Evolutionary conservation across 2,888 invertebrate species (phyloP).

Genomic region (Agrilus cyanescens): DNA sequence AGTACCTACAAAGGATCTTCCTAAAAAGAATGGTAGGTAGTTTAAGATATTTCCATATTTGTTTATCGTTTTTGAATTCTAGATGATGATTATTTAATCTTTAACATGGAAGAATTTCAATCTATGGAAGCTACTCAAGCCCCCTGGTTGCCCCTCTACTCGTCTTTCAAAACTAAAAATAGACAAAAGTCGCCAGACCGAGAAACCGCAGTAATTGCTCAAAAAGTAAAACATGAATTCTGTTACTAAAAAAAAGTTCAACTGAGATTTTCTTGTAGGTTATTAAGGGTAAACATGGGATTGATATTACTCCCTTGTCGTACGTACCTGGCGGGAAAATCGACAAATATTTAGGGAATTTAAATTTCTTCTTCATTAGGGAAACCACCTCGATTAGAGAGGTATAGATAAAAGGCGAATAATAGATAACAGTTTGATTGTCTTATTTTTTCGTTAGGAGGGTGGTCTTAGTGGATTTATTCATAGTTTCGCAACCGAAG

Average conservation of each 20-base stretch:
- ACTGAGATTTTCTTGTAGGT: background rate
- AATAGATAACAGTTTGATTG: background rate
- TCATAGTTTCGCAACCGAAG: conserved; percentile 87
- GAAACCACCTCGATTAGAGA: conserved; percentile 89
- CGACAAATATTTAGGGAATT: conserved; percentile 74
- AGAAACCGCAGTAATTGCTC: conserved; percentile 23
- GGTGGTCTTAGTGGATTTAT: conserved; percentile 92
- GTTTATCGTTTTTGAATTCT: conserved; percentile 12
- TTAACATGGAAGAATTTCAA: conserved; percentile 70
- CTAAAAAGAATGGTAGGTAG: conserved; percentile 30
- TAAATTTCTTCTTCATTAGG: conserved; percentile 89
- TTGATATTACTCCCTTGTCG: conserved; percentile 72
- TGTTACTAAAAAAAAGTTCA: no score
- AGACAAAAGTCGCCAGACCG: conserved; percentile 45
- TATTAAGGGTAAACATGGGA: conserved; percentile 39
- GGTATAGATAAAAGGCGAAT: conserved; percentile 26
- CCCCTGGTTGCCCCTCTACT: conserved; percentile 6
- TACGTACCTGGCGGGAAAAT: conserved; percentile 67
- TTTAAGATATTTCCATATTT: background rate
- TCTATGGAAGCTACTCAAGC: conserved; percentile 35
- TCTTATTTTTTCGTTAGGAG: conserved; percentile 37
- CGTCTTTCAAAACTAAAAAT: conserved; percentile 33
- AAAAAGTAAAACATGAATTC: conserved; percentile 10
- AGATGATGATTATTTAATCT: conserved; percentile 67
- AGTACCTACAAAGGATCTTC: conserved; percentile 15